Conservation (phyloP, 2,888 invertebrate species). For the Acanthococcus lagerstroemiae region DNA sequence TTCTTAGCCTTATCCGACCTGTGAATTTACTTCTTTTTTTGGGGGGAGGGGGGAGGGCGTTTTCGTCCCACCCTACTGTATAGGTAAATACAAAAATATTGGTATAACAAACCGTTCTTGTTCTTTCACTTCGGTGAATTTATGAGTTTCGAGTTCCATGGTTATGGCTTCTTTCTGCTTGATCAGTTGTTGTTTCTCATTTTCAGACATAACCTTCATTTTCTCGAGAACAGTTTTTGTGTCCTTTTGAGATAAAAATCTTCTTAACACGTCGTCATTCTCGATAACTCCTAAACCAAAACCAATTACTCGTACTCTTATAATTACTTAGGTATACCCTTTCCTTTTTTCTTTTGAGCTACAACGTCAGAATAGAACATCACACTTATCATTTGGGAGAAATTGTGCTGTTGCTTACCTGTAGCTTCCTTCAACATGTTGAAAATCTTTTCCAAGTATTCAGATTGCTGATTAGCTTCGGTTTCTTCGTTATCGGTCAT, state of each 20-base stretch:
- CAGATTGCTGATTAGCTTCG: constrained; percentile 37
- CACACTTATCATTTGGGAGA: background rate
- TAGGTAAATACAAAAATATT: no score
- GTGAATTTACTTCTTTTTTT: no score
- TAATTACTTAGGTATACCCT: background rate
- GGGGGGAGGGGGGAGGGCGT: no score
- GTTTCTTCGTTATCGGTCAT: constrained; percentile 41
- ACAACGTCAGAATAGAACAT: background rate
- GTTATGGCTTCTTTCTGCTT: constrained; percentile 53
- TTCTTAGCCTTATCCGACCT: no score
- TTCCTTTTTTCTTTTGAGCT: background rate
- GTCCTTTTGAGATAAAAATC: constrained; percentile 62
- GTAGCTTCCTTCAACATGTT: constrained; percentile 66
- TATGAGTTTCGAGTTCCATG: constrained; percentile 61
- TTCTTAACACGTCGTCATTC: constrained; percentile 61
- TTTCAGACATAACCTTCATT: constrained; percentile 60
- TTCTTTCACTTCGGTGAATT: constrained; percentile 69
- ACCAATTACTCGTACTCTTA: background rate
- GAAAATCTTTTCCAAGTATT: constrained; percentile 52
- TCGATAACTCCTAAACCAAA: constrained; percentile 54
- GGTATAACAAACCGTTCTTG: constrained; percentile 60
- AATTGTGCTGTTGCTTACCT: constrained; percentile 43
- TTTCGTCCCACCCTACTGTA: no score
- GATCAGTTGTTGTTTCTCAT: constrained; percentile 61
- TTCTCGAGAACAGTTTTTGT: constrained; percentile 60